phyloP scores from a whole-genome alignment of 1,140 invertebrate species.

The Copidosoma floridanum region DNA sequence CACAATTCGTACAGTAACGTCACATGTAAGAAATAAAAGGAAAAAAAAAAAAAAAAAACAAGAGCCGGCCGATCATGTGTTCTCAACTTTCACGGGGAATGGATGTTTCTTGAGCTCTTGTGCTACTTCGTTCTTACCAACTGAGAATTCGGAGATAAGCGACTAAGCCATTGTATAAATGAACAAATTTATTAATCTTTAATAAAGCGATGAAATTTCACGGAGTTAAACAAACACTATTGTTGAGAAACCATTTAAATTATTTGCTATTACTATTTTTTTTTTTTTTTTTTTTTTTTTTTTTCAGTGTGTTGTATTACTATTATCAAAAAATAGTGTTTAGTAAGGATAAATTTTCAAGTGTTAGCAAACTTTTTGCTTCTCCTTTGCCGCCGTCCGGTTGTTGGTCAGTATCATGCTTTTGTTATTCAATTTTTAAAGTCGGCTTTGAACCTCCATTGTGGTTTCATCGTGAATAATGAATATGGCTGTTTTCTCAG shows the following conservation, averaged over 20 bases:
- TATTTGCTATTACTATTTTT: slow-evolving; percentile 14
- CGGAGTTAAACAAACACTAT: slow-evolving; percentile 7
- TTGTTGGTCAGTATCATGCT: background rate
- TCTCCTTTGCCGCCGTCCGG: slow-evolving; percentile 5
- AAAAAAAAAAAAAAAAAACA: background rate
- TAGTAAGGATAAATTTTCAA: slow-evolving; percentile 15
- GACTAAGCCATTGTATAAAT: slow-evolving; percentile 58
- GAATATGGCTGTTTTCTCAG: background rate
- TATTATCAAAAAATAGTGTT: slow-evolving; percentile 28
- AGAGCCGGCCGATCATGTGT: no score
- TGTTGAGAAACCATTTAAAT: slow-evolving; percentile 15
- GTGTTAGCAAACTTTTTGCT: slow-evolving; percentile 21
- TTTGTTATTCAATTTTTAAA: no score
- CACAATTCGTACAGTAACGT: no score
- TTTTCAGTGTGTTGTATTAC: slow-evolving; percentile 28
- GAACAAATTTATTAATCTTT: slow-evolving; percentile 60
- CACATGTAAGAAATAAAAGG: no score
- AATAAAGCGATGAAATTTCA: slow-evolving; percentile 55
- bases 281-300: no score
- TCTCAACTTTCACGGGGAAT: no score
- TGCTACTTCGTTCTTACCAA: slow-evolving; percentile 13
- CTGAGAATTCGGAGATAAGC: slow-evolving; percentile 36
- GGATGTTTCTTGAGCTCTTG: slow-evolving; percentile 13
- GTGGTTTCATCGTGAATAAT: background rate
- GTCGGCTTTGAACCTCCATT: no score